These are phyloP conservation scores for Agelas oroides DNA, from an alignment of 37 sponge, comb jelly and placozoan genomes.

Conservation along the genomic window DNA sequence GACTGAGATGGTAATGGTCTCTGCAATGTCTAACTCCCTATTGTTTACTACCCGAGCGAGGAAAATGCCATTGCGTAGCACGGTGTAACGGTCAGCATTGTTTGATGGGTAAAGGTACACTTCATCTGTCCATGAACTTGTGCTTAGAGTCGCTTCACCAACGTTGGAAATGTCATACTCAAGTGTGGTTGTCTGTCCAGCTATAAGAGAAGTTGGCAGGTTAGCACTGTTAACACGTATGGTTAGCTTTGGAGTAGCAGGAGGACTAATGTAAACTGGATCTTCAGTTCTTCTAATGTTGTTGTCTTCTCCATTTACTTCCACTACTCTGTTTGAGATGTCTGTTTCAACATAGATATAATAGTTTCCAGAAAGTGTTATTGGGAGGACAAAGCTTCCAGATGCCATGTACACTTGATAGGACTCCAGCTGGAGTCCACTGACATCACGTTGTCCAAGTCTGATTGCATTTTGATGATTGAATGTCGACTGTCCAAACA, in stretches of 20 bases:
- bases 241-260: constrained; percentile 1
- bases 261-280: not conserved
- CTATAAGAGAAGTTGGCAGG: not conserved
- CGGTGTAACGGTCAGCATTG: not conserved
- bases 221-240: not conserved
- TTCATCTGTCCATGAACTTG: constrained; percentile 18
- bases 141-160: constrained; percentile 5
- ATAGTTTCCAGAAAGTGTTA: not conserved
- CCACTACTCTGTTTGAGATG: constrained; percentile 12
- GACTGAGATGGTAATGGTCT: not conserved
- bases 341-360: constrained; percentile 16
- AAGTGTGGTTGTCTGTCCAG: constrained; percentile 5
- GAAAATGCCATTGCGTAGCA: not conserved
- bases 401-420: not conserved
- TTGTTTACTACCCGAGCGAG: constrained; percentile 13
- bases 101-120: not conserved
- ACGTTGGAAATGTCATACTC: constrained; percentile 10
- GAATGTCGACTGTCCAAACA: not conserved
- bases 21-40: not conserved
- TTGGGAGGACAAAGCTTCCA: not conserved
- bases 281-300: constrained; percentile 6
- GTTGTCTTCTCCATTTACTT: constrained; percentile 39
- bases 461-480: not conserved
- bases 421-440: not conserved
- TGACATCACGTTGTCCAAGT: not conserved